Evolutionary conservation across 2,888 invertebrate species (phyloP).

Genomic region (Mactromeris polynyma): DNA sequence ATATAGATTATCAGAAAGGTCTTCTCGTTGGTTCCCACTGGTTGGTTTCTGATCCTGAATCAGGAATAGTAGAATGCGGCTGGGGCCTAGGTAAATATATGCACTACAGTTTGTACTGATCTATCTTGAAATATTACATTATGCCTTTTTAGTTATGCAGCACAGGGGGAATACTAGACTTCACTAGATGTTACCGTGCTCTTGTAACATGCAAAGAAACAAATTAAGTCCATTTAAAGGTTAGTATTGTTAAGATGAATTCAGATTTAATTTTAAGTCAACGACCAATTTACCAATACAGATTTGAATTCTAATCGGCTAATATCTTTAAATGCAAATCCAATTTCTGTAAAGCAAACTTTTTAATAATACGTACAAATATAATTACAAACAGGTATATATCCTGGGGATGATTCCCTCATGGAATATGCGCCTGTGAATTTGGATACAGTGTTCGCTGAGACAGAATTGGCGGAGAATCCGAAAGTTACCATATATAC

Average conservation of each 20-base stretch:
- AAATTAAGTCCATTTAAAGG: too few relatives aligned
- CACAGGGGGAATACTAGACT: too few relatives aligned
- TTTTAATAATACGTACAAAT: not conserved
- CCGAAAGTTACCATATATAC: constrained; percentile 26
- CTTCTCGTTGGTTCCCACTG: constrained; percentile 56
- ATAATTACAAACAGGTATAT: constrained; percentile 5
- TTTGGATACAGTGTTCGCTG: not conserved
- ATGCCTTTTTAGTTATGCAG: too few relatives aligned
- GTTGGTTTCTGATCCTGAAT: constrained; percentile 67
- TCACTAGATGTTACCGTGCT: too few relatives aligned
- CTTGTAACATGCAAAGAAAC: too few relatives aligned
- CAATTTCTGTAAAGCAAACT: too few relatives aligned
- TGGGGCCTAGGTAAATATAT: constrained; percentile 68
- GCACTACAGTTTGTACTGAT: not conserved
- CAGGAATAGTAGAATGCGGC: constrained; percentile 61
- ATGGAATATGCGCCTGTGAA: constrained; percentile 15
- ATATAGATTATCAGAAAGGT: constrained; percentile 61
- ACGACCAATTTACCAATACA: too few relatives aligned
- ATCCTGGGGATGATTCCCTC: constrained; percentile 31
- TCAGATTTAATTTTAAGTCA: too few relatives aligned
- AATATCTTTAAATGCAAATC: too few relatives aligned
- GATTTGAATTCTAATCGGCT: too few relatives aligned
- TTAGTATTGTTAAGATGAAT: too few relatives aligned
- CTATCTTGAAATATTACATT: too few relatives aligned
- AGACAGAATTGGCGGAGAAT: not conserved